Conservation (phyloP, 2,888 invertebrate genomes). For the Andrena dorsata region DNA sequence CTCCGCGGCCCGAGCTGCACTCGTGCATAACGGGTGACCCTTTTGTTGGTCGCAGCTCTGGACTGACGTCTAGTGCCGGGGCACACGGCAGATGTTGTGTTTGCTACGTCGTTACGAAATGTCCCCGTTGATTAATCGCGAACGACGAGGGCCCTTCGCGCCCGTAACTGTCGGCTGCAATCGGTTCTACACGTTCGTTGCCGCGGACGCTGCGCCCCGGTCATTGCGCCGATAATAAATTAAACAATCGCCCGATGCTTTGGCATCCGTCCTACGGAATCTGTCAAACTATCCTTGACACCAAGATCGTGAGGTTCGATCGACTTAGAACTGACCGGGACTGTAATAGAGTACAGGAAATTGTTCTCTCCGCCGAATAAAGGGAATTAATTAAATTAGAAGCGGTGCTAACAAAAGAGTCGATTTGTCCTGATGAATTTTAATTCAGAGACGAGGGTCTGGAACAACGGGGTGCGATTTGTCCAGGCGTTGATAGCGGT, state of each 20-base stretch:
- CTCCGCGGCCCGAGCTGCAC: conserved; percentile 24
- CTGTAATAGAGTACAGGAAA: too few species aligned
- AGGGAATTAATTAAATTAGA: not conserved
- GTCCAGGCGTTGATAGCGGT: not conserved
- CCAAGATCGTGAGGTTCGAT: not conserved
- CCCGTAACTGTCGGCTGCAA: conserved; percentile 80
- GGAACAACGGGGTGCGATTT: not conserved
- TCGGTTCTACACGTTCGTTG: conserved; percentile 68
- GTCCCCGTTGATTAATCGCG: conserved; percentile 80
- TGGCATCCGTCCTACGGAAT: not conserved
- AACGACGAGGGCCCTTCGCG: conserved; percentile 77
- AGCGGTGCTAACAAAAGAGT: not conserved
- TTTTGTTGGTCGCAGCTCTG: conserved; percentile 67
- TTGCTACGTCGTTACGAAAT: conserved; percentile 78
- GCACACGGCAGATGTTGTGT: conserved; percentile 75
- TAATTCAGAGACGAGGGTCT: not conserved
- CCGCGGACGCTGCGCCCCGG: conserved; percentile 37
- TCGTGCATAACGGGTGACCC: conserved; percentile 64
- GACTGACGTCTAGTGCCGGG: conserved; percentile 74
- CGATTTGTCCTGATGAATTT: conserved; percentile 8
- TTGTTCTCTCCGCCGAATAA: too few species aligned
- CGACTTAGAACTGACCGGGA: not conserved
- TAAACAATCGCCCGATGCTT: conserved; percentile 25
- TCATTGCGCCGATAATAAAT: conserved; percentile 42
- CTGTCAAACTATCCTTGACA: not conserved